phyloP scores from a whole-genome alignment of 2,888 invertebrate genomes.

The Keiferia lycopersicella region DNA sequence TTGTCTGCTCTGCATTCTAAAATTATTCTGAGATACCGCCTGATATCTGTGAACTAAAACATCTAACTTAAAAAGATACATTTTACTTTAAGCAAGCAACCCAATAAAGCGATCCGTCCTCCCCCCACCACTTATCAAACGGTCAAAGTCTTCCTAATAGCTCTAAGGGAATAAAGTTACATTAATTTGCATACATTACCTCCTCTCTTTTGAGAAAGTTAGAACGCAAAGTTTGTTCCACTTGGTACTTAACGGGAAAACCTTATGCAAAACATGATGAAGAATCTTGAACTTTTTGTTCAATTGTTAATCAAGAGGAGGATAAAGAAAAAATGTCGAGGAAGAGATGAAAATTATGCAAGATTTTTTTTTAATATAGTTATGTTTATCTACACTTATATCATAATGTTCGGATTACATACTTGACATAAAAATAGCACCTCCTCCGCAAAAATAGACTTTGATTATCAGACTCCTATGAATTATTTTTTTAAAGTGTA shows the following conservation, averaged over 20 bases:
- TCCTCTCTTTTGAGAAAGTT: slow-evolving; percentile 63
- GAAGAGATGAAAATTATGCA: no score
- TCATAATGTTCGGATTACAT: no score
- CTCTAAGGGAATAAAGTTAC: slow-evolving; percentile 70
- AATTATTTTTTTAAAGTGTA: no score
- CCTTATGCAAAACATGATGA: not conserved
- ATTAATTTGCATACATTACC: slow-evolving; percentile 73
- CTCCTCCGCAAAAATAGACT: no score
- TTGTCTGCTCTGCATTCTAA: no score
- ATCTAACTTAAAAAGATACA: not conserved
- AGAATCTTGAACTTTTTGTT: not conserved
- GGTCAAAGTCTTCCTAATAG: slow-evolving; percentile 70
- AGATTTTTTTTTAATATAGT: no score
- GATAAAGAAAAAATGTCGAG: not conserved
- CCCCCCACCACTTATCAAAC: slow-evolving; percentile 60
- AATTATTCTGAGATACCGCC: no score
- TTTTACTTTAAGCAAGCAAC: slow-evolving; percentile 36
- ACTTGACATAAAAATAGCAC: no score
- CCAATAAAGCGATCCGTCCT: slow-evolving; percentile 49
- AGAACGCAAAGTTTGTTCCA: slow-evolving; percentile 41
- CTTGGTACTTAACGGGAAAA: slow-evolving; percentile 38
- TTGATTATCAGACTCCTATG: no score
- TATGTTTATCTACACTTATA: no score
- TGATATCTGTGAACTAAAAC: not conserved
- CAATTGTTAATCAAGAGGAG: not conserved